These are phyloP conservation scores for Dioctria rufipes DNA, from an alignment of 2,888 invertebrate species.

Conservation along the genomic window DNA sequence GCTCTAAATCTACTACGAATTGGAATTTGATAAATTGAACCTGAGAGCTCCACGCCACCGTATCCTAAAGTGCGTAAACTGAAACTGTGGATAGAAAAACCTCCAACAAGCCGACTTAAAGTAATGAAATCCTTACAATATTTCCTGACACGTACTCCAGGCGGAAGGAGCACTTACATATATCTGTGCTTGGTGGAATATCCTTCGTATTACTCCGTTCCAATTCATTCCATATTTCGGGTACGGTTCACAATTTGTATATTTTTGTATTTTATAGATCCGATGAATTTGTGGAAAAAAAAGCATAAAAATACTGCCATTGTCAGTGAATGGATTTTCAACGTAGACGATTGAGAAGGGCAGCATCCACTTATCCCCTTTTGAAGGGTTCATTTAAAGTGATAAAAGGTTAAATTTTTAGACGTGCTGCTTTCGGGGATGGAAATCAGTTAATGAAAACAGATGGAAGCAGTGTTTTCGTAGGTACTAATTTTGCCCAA, in stretches of 20 bases:
- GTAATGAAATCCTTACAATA: constrained; percentile 19
- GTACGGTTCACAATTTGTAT: not conserved
- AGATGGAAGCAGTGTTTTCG: no score
- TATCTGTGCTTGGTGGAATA: not conserved
- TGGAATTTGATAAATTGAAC: constrained; percentile 29
- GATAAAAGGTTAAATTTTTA: not conserved
- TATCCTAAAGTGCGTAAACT: not conserved
- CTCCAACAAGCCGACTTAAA: constrained; percentile 26
- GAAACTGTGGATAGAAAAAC: not conserved
- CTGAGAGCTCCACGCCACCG: not conserved
- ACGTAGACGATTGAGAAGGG: no score
- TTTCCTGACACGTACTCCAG: constrained; percentile 30
- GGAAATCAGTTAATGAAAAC: no score
- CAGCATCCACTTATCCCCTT: not conserved
- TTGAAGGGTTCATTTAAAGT: not conserved
- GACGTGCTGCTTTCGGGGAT: no score
- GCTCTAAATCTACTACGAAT: constrained; percentile 6
- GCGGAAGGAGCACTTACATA: not conserved
- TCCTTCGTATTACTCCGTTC: not conserved
- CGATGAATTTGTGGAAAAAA: not conserved
- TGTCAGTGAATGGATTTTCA: not conserved
- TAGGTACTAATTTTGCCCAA: no score
- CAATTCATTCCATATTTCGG: not conserved
- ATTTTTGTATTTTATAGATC: not conserved
- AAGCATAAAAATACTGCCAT: not conserved